Percentiles rank a stretch among this genome's conserved stretches.
These are phyloP conservation scores for Ectobius pallidus DNA, from an alignment of 2,888 invertebrate genomes.

Conservation along the genomic window DNA sequence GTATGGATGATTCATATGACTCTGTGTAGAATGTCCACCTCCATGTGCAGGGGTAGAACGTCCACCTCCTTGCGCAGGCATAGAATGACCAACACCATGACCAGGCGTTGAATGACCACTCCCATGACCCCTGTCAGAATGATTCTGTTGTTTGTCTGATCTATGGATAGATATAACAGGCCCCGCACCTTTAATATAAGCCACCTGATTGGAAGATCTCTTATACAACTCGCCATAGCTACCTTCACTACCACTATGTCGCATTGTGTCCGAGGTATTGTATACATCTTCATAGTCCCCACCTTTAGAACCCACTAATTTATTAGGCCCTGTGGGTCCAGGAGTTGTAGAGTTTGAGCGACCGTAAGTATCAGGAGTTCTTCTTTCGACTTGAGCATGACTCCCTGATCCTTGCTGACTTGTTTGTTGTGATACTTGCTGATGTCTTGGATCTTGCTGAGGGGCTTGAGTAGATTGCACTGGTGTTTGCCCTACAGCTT, in stretches of 20 bases:
- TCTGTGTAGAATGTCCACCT: too few relatives aligned
- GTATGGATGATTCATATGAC: too few relatives aligned
- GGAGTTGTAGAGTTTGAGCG: constrained; percentile 57
- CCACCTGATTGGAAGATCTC: constrained; percentile 66
- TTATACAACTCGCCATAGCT: constrained; percentile 56
- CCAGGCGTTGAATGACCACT: neutral
- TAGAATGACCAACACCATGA: neutral
- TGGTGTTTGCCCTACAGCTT: neutral
- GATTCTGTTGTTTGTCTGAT: constrained; percentile 46
- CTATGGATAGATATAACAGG: constrained; percentile 52
- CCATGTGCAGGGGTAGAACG: too few relatives aligned
- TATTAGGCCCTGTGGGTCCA: constrained; percentile 54
- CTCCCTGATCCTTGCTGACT: constrained; percentile 23
- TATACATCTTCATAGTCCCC: constrained; percentile 82
- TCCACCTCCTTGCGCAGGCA: too few relatives aligned
- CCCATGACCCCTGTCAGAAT: constrained; percentile 1
- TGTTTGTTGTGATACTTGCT: neutral
- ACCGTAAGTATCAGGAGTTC: constrained; percentile 85
- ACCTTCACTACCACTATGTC: constrained; percentile 1
- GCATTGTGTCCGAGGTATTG: constrained; percentile 29
- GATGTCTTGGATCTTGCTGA: neutral
- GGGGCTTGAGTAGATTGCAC: neutral
- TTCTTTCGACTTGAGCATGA: constrained; percentile 62
- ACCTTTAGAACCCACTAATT: constrained; percentile 52
- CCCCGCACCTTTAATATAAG: constrained; percentile 55